Evolutionary conservation across 2,113 vertebrate genomes (phyloP), one percentile per base, ranked within the genome.

Genomic region (Apodemus speciosus): DNA sequence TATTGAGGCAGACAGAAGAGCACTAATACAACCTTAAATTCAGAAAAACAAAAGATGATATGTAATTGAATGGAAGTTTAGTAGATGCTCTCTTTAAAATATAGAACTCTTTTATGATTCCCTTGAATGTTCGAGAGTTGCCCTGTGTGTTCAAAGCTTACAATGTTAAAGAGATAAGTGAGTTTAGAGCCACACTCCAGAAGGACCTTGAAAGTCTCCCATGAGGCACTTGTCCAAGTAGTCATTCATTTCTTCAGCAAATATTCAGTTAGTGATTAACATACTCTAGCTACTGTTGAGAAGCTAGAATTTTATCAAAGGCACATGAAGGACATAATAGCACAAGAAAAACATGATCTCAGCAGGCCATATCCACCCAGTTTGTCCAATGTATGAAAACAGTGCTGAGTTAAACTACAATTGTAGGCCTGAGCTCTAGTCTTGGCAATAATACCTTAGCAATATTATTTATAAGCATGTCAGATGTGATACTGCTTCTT

Each of bases 41-140:
- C 35, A 27, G 27, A 60, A 92, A 79, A 69, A 27, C 23, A 77
- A 60, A 75, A 25, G 64, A 75, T 79, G n/a, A 53, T 53, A 76
- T 76, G 68, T 51, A 81, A 71, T 46, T 72, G 25, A 84, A 30
- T 83, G 1, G 14, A 38, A 1, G 21, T 68, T 56, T 43, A 77
- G 25, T 60, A 23, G n/a, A 93, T n/a, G 9, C 1, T 90, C 83
- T 90, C 76, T 91, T 15, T 91, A 92, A 95, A 88, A 88, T 20
- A 38, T 15, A 0, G n/a, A 46, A 35, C 2, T 51, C 40, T 64
- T 84, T 83, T 32, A 51, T 85, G 15, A 73, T 38, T 38, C 20
- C 49, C 32, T 83, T 64, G 14, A 88, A 69, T 79, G 38, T 40
- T 68, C 27, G 87, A 3, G 35, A 68, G 27, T 58, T 83, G 11